Conservation (phyloP, 2,797 vertebrate genomes). For the Rhincodon typus region DNA sequence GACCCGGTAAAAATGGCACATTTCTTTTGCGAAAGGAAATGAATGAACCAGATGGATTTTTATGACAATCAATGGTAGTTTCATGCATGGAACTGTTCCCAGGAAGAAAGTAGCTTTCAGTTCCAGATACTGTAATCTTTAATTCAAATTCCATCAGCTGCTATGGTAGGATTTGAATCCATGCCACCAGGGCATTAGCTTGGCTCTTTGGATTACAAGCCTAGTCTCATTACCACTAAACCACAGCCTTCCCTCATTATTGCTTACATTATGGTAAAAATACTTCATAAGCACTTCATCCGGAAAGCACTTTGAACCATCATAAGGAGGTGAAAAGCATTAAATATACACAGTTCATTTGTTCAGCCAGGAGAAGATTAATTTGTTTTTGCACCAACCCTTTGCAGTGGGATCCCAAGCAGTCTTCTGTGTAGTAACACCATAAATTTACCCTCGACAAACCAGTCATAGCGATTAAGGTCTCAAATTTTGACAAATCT, state of each 20-base stretch:
- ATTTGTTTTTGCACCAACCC: neutral
- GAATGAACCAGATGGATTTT: too few species aligned
- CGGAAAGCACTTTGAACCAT: neutral
- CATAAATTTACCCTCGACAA: neutral
- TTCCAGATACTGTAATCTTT: too few species aligned
- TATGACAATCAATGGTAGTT: too few species aligned
- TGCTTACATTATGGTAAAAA: neutral
- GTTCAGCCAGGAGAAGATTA: neutral
- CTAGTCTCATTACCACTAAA: too few species aligned
- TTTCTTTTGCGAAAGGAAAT: too few species aligned
- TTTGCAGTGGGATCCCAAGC: neutral
- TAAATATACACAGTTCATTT: neutral
- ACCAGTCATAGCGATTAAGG: neutral
- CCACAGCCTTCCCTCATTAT: neutral
- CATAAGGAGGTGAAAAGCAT: neutral
- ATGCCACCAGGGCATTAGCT: too few species aligned
- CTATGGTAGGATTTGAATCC: too few species aligned
- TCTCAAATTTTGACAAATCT: neutral
- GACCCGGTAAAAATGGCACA: too few species aligned
- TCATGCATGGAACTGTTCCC: too few species aligned
- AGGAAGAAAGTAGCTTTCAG: too few species aligned
- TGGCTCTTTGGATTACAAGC: too few species aligned
- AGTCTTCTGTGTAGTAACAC: neutral
- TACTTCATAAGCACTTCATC: neutral
- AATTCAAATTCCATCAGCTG: too few species aligned